Evolutionary conservation across 2,888 invertebrate species (phyloP), one percentile per base, ranked within the genome.

Genomic region (Dasysyrphus tricinctus): DNA sequence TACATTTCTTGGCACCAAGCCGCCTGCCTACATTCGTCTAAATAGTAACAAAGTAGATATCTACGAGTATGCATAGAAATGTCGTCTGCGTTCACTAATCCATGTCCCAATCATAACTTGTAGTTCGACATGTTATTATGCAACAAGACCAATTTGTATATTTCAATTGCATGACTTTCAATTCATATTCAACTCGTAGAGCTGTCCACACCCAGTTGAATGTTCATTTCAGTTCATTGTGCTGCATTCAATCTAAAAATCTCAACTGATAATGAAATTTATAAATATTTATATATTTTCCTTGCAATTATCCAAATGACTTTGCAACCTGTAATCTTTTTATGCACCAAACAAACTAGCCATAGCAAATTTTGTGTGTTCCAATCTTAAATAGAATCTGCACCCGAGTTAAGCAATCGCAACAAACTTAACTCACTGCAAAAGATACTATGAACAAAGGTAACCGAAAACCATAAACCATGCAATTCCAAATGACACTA

Each of bases 391-490:
- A 80, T 63, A 72, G 61, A 75, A 69, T 74, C 67, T 51, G 80
- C 49, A 80, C 67, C 51, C 51, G 54, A 70, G 37, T 59, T 37
- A 32, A 69, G 69, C 69, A 37, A 12, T 39, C n/a, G n/a, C n/a
- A 54, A 11, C 42, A 69, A 51, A 32, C n/a, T 47, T 34, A 24
- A 24, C 24, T 24, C 24, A 44, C 65, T 54, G 54, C 61, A 61
- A 24, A 44, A 47, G 56, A 69, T 83, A 24, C 3, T 24, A 24
- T 1, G 3, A 2, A 70, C 83, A 83, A 83, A 83, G 79, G 83
- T 79, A 85, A 86, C 78, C 86, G 75, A 75, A 82, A 65, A 57
- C 81, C 81, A 81, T 78, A 82, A 78, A 75, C 74, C 86, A 75
- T 86, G 77, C 85, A 74, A 78, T 81, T 81, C 44, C 69, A 80